Base-by-base conservation (phyloP, 2,113 vertebrate species). In the Sinocyclocheilus maitianheensis region DNA sequence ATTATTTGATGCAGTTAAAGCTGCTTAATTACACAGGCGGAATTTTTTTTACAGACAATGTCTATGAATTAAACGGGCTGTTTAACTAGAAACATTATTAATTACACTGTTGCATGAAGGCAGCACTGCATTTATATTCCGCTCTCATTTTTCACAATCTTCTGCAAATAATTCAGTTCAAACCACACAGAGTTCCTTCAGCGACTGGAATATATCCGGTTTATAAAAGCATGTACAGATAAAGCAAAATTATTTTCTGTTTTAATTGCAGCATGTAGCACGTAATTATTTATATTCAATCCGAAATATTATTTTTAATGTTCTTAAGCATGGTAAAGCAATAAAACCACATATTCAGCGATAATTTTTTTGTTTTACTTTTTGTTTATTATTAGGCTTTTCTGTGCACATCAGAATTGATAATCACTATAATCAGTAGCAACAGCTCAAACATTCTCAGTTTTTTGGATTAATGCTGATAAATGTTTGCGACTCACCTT, bases 401-500 rank as follows among this genome's bases (percentile, higher is more conserved):
- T 20, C 34, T 20, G 20, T 22, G 34, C 34, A 37, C 10, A 11
- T 34, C 18, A 10, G 67, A 71, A 71, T 22, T 4, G 34, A 22
- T 40, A 1, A 71, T 71, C 7, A 71, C 9, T 11, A 12, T 40
- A 40, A 40, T 22, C 18, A 43, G 34, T 10, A 40, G 14, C 5
- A 34, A 9, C 74, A 26, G 43, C 48, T 55, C 43, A 48, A 22
- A 48, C 43, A 18, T 76, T 16, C 46, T 51, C 14, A 6, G 6
- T n/a, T 48, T 65, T 65, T 34, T 14, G 30, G 24, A 65, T 46
- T 11, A 26, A 69, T 48, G n/a, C 30, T 1, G 3, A 40, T 4
- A 26, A 30, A 53, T 30, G n/a, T 46, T 60, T 7, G 13, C 9
- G 24, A 89, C 93, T 89, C 92, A 97, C 96, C 96, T 94, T 95